A percentile compares a stretch with the other conserved stretches of the same genome.
Conservation (phyloP, 2,113 vertebrate genomes). For the Spheniscus mendiculus region DNA sequence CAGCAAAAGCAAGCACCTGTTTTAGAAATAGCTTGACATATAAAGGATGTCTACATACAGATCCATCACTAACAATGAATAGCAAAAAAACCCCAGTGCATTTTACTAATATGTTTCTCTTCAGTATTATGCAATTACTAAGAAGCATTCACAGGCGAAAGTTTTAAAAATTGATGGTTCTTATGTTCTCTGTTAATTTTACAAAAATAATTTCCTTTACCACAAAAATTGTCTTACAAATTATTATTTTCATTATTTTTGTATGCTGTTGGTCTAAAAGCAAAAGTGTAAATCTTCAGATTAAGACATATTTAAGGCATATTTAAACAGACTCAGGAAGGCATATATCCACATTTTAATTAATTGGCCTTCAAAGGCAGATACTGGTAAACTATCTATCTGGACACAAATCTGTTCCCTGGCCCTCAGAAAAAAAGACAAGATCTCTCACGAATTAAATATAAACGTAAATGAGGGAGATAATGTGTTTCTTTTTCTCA, state of each 20-base stretch:
- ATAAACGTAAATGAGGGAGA: background rate
- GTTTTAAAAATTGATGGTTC: background rate
- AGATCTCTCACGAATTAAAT: background rate
- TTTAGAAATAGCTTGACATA: background rate
- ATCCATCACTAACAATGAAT: background rate
- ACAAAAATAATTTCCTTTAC: background rate
- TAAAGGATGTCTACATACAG: background rate
- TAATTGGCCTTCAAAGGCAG: slow-evolving; percentile 29
- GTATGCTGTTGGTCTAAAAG: background rate
- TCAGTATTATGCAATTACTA: background rate
- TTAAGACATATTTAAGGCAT: background rate
- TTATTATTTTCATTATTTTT: background rate
- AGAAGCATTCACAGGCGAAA: background rate
- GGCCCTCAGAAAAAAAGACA: background rate
- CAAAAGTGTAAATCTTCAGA: background rate
- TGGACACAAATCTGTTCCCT: slow-evolving; percentile 24
- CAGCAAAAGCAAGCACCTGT: background rate
- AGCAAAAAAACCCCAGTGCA: background rate
- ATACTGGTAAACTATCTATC: slow-evolving; percentile 9
- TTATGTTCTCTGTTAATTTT: background rate
- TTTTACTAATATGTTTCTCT: background rate
- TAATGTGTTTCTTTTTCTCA: background rate
- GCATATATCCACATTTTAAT: slow-evolving; percentile 28
- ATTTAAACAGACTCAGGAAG: background rate
- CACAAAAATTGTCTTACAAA: background rate